phyloP scores from a whole-genome alignment of 2,797 vertebrate genomes.

The Arnoldichthys spilopterus region DNA sequence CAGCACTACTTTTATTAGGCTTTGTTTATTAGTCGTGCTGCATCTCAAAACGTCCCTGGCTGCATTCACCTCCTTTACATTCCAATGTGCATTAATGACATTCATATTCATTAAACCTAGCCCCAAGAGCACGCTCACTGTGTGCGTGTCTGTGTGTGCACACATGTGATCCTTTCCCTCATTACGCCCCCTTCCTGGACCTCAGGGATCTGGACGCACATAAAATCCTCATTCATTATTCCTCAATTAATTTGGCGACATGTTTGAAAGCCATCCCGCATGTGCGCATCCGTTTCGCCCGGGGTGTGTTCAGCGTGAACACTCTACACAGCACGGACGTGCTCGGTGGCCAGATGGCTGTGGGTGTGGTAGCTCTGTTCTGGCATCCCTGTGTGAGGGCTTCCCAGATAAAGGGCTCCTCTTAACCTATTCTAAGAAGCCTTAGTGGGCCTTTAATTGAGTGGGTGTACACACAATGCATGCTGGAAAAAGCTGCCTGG shows the following conservation, averaged over 20 bases:
- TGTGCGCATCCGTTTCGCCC: constrained; percentile 50
- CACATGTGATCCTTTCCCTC: constrained; percentile 27
- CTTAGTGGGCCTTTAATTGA: background rate
- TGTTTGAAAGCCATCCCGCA: constrained; percentile 55
- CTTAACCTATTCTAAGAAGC: constrained; percentile 2
- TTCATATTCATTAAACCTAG: constrained; percentile 64
- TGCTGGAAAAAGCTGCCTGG: constrained; percentile 10
- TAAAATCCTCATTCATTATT: constrained; percentile 63
- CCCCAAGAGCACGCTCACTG: constrained; percentile 48
- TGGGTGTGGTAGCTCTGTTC: constrained; percentile 26
- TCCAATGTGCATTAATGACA: constrained; percentile 62
- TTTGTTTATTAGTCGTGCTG: constrained; percentile 42
- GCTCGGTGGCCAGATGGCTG: constrained; percentile 37
- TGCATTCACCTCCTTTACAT: constrained; percentile 52
- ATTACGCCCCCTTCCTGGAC: constrained; percentile 48
- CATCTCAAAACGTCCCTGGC: constrained; percentile 30
- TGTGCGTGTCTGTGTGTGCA: constrained; percentile 3
- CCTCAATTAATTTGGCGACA: constrained; percentile 60
- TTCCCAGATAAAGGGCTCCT: background rate
- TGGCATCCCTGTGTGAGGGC: constrained; percentile 2
- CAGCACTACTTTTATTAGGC: constrained; percentile 19
- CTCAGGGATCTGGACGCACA: constrained; percentile 52
- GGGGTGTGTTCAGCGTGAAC: constrained; percentile 19
- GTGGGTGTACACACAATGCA: constrained; percentile 9
- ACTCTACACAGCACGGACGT: background rate